Conservation (phyloP, 1,140 invertebrate species). For the Dermatophagoides farinae region DNA sequence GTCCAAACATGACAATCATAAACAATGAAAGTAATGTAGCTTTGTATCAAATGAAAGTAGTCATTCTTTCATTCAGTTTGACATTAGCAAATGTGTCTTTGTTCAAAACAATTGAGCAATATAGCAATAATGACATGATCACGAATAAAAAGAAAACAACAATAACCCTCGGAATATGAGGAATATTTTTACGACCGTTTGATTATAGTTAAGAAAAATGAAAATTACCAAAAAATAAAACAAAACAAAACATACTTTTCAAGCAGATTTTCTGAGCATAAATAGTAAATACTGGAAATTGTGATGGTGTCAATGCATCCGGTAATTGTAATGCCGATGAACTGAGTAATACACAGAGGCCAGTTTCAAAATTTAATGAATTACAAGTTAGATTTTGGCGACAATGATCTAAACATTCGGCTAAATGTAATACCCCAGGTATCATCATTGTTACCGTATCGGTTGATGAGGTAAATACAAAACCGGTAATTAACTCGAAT, state of each 20-base stretch:
- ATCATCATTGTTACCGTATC: conserved; percentile 52
- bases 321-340: conserved; percentile 65
- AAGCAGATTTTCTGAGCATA: conserved; percentile 83
- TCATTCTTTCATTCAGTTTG: too few relatives aligned
- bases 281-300: conserved; percentile 87
- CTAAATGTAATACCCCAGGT: conserved; percentile 70
- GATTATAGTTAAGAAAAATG: too few relatives aligned
- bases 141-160: too few relatives aligned
- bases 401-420: conserved; percentile 75
- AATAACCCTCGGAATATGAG: too few relatives aligned
- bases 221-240: not conserved
- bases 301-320: conserved; percentile 62
- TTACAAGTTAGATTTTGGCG: conserved; percentile 67
- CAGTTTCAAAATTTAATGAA: conserved; percentile 84
- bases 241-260: conserved; percentile 16
- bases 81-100: too few relatives aligned
- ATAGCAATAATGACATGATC: too few relatives aligned
- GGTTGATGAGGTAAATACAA: conserved; percentile 68
- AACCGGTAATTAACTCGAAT: conserved; percentile 77
- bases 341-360: conserved; percentile 73
- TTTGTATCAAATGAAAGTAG: too few relatives aligned
- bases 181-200: too few relatives aligned
- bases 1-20: too few relatives aligned
- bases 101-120: too few relatives aligned
- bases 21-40: too few relatives aligned